phyloP scores from a whole-genome alignment of 64 coral and sea anemone genomes.

The Actinia tenebrosa region DNA sequence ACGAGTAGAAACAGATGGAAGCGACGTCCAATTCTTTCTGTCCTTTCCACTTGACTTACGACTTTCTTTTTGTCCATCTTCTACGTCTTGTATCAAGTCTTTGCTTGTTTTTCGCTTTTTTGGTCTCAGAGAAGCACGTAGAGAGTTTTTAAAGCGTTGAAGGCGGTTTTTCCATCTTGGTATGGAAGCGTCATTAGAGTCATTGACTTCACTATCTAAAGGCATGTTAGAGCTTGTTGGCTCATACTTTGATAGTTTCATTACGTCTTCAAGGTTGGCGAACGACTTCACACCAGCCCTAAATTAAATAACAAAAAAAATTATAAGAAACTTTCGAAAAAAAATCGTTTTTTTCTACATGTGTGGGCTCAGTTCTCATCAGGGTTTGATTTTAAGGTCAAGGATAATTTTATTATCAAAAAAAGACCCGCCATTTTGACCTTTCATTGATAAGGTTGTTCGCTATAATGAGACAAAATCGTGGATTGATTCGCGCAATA shows the following conservation, averaged over 20 bases:
- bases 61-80: neutral
- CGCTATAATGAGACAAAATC: neutral
- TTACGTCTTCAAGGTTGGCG: neutral
- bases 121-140: neutral
- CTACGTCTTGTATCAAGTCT: neutral
- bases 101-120: neutral
- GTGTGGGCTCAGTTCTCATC: neutral
- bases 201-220: neutral
- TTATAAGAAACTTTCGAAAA: neutral
- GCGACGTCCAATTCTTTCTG: neutral
- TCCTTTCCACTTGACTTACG: neutral
- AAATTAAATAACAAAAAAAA: neutral
- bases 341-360: neutral
- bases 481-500: neutral
- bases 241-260: neutral
- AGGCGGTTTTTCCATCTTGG: slow-evolving; percentile 15
- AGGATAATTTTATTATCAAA: neutral
- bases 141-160: neutral
- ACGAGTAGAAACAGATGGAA: neutral
- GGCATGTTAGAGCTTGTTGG: neutral
- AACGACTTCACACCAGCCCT: neutral
- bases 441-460: neutral
- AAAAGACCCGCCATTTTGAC: neutral
- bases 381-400: neutral
- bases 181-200: neutral